Conservation (phyloP, 2,888 invertebrate genomes). For the Mythimna impura region DNA sequence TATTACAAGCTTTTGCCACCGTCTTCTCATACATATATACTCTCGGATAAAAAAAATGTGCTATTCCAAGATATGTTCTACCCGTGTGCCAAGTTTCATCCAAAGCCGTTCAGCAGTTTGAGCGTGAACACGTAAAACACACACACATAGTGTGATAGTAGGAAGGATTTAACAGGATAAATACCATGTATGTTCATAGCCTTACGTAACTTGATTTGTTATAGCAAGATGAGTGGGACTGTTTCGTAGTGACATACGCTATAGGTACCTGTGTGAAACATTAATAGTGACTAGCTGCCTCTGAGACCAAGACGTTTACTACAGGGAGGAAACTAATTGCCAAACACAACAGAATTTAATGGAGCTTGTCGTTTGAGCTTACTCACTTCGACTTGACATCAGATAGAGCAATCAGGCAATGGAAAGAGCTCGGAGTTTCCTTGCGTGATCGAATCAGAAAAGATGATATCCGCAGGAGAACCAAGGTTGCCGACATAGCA, state of each 20-base stretch:
- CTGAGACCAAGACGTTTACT: slow-evolving; percentile 36
- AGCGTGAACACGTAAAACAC: too few species aligned
- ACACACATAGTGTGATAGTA: not conserved
- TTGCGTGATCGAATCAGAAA: too few species aligned
- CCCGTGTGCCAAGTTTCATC: too few species aligned
- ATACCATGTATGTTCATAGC: not conserved
- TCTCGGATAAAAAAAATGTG: too few species aligned
- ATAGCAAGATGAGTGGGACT: not conserved
- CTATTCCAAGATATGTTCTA: too few species aligned
- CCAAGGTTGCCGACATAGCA: too few species aligned
- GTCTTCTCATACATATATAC: too few species aligned
- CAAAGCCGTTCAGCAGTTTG: too few species aligned
- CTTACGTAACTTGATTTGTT: not conserved
- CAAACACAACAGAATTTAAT: slow-evolving; percentile 47
- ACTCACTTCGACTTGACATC: slow-evolving; percentile 7
- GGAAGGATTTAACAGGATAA: not conserved
- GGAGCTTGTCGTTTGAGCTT: slow-evolving; percentile 35
- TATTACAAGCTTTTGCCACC: too few species aligned
- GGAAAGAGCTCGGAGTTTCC: too few species aligned
- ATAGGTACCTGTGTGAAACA: slow-evolving; percentile 1
- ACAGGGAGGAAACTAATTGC: slow-evolving; percentile 38
- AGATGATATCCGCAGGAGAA: too few species aligned
- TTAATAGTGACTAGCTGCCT: slow-evolving; percentile 26
- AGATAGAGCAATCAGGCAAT: not conserved
- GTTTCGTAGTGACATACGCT: not conserved